Base-by-base conservation (phyloP, 2,888 invertebrate genomes). In the Nephrotoma guestfalica region DNA sequence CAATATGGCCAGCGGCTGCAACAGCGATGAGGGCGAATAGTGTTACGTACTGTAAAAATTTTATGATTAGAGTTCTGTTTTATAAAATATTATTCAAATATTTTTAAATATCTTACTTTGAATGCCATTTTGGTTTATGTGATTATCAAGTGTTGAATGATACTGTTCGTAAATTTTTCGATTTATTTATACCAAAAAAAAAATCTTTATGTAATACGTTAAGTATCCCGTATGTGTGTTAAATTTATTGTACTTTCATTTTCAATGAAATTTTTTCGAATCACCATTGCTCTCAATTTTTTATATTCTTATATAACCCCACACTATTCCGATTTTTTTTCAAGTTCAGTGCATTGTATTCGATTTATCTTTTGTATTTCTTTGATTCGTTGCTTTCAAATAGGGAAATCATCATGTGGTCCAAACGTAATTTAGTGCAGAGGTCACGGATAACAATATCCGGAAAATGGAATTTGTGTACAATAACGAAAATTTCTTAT, bases 11-110 rank as follows among this genome's bases (percentile, higher is more conserved):
- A 86, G 84, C 85, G 84, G 86, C 47, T 6, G 40, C 86, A 15
- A 57, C 89, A 86, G 89, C 90, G 87, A 90, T 88, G 85, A 88
- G 88, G 87, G 90, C 88, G 84, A 91, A 89, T 15, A 90, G 87
- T 87, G 89, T 89, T 86, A 90, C 45, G 83, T 90, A 88, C 91
- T 91, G 88, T 45, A 87, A 86, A 86, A 57, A 85, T 71, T 18
- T 30, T 71, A 2, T 7, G 11, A 41, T 84, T 84, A 84, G 15
- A 84, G 4, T 83, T 30, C 2, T 57, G 5, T 11, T 4, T 71
- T 30, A 4, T 0, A 71, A 57, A 30, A 18, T 51, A 51, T 6
- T 51, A 15, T 51, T 1, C 2, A 30, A 83, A 84, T 6, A 84
- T 13, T 42, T 41, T 13, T n/a, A 41, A 41, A 83, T 83, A 6